Conservation (phyloP, 2,888 invertebrate genomes). For the Drosophila anceps region DNA sequence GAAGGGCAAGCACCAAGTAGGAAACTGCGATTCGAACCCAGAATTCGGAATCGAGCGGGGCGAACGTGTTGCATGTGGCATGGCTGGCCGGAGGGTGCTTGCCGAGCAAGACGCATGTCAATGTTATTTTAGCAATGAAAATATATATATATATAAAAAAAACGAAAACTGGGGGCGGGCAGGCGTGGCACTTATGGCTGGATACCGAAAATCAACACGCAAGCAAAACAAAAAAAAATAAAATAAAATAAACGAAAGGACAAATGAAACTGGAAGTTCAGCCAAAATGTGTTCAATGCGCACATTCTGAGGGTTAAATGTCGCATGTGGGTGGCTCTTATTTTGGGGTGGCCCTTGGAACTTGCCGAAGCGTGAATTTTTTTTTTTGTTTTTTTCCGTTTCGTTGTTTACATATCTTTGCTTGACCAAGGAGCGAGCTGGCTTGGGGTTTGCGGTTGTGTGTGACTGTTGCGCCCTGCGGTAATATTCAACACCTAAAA, state of each 20-base stretch:
- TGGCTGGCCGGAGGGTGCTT: conserved; percentile 28
- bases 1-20: neutral
- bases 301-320: conserved; percentile 78
- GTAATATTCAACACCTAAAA: conserved; percentile 81
- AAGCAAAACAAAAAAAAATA: conserved; percentile 47
- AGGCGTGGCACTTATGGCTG: conserved; percentile 55
- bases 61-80: conserved; percentile 52
- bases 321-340: conserved; percentile 67
- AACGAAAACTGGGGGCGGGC: conserved; percentile 12
- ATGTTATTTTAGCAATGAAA: conserved; percentile 77
- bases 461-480: conserved; percentile 66
- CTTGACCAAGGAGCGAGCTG: conserved; percentile 64
- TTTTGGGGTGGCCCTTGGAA: conserved; percentile 39
- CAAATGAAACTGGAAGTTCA: conserved; percentile 56
- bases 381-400: conserved; percentile 18
- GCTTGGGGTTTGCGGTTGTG: conserved; percentile 41
- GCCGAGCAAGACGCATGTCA: conserved; percentile 76
- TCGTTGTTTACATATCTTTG: conserved; percentile 70
- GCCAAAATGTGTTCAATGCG: conserved; percentile 70
- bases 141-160: conserved; percentile 61
- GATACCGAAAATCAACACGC: conserved; percentile 76
- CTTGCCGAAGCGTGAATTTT: conserved; percentile 64
- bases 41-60: neutral
- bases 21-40: conserved; percentile 19
- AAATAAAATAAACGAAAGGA: conserved; percentile 27